phyloP scores from a whole-genome alignment of 2,797 vertebrate species.

The Salmo trutta region DNA sequence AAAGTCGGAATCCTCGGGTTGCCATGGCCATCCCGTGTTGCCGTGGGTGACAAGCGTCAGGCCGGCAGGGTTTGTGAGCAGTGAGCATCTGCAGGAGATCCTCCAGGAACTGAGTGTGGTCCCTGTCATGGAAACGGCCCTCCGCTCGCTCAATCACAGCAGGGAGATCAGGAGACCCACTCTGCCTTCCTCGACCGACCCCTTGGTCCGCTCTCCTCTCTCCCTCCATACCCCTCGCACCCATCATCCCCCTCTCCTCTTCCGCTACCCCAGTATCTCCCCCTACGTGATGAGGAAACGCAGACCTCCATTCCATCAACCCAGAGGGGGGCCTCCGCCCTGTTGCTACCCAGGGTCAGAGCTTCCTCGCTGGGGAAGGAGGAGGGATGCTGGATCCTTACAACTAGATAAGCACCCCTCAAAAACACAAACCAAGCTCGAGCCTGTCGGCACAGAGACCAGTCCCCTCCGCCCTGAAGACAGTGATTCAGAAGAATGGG shows the following conservation, averaged over 20 bases:
- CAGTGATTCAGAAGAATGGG: conserved; percentile 33
- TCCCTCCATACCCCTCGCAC: conserved; percentile 51
- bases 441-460: conserved; percentile 1
- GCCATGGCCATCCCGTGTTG: conserved; percentile 24
- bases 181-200: conserved; percentile 38
- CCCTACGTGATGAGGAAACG: conserved; percentile 81
- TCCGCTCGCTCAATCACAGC: conserved; percentile 49
- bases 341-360: conserved; percentile 57
- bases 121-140: conserved; percentile 53
- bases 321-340: conserved; percentile 53
- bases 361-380: conserved; percentile 33
- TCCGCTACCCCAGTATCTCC: conserved; percentile 75
- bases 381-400: conserved; percentile 28
- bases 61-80: conserved; percentile 82
- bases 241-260: conserved; percentile 48
- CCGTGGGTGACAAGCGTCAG: conserved; percentile 43
- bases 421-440: neutral
- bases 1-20: conserved; percentile 37
- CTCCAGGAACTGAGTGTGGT: conserved; percentile 86
- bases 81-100: conserved; percentile 88
- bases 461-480: conserved; percentile 27
- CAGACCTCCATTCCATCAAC: conserved; percentile 68
- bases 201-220: conserved; percentile 44
- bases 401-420: conserved; percentile 25
- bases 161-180: conserved; percentile 35